Evolutionary conservation across 92 coral and sea anemone species (phyloP), one percentile per base, ranked within the genome.

Genomic region (Parazoanthus darwini): DNA sequence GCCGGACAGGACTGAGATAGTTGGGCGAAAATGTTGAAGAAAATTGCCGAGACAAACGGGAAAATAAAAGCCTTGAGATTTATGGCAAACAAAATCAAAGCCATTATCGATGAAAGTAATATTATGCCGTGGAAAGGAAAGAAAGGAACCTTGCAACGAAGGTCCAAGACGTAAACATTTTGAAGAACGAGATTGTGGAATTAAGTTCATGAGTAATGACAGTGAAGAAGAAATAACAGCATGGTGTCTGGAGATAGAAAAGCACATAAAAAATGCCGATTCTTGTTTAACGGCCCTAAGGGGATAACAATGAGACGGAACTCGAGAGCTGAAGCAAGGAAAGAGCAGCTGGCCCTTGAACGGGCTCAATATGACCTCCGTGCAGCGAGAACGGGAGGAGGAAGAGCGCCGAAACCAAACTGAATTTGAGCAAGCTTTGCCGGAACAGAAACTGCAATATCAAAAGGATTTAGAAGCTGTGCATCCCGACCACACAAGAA

Each of bases 151-250:
- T 82, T 51, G 74, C 86, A 43, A 82, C 23, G 63, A 85, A 85
- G 63, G 59, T 66, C 67, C 51, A 67, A 74, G 78, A 46, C 43
- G 77, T 84, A 38, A 68, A 84, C 79, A 65, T 29, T 44, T 51
- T 84, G 43, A 68, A 84, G 77, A 79, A 84, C 39, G 79, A 85
- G 79, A 85, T 70, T 38, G 88, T 70, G 74, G 88, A 85, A 85
- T 59, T 42, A 70, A 85, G 78, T 85, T 85, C 79, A 68, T 66
- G 33, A 85, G 71, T 77, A 42, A 85, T 44, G 79, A 67, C 79
- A 70, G 78, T 56, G 88, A 85, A 35, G 78, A 85, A 68, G 88
- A 85, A 54, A 76, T 84, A 63, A 22, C 46, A 39, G 58, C 87
- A 8, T 84, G 87, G 87, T 73, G 77, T 58, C 23, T 46, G 56